Conservation (phyloP, 2,888 invertebrate species). For the Drosophila histrio region DNA sequence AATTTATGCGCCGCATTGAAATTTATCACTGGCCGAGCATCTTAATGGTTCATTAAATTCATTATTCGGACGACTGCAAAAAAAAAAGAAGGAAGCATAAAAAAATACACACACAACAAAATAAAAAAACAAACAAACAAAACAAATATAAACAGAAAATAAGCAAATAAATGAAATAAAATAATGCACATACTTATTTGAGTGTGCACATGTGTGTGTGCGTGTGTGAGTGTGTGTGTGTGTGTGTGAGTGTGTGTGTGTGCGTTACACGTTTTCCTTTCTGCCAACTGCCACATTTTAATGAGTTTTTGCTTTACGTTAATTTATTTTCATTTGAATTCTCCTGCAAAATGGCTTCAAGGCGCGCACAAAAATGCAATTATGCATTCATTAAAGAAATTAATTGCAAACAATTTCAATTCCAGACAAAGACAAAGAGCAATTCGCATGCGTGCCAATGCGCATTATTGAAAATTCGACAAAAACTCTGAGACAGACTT, state of each 20-base stretch:
- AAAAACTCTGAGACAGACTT: conserved; percentile 46
- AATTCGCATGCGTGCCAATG: conserved; percentile 61
- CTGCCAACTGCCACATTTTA: conserved; percentile 66
- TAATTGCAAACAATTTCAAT: conserved; percentile 76
- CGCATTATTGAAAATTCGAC: conserved; percentile 66
- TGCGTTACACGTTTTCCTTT: conserved; percentile 51
- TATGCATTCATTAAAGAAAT: conserved; percentile 80
- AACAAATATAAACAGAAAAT: conserved; percentile 12
- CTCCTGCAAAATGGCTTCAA: conserved; percentile 74
- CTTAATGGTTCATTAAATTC: conserved; percentile 84
- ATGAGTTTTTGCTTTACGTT: conserved; percentile 80
- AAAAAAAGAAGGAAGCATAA: conserved; percentile 41
- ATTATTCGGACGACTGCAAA: conserved; percentile 77
- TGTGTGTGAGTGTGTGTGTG: conserved; percentile 8
- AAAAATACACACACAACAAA: conserved; percentile 19
- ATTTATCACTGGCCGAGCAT: conserved; percentile 82
- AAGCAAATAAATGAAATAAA: conserved; percentile 64
- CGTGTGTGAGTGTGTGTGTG: conserved; percentile 1
- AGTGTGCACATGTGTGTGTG: conserved; percentile 16
- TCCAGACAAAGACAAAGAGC: conserved; percentile 33
- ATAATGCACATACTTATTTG: conserved; percentile 56
- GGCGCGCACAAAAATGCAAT: conserved; percentile 79
- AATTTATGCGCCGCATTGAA: conserved; percentile 80
- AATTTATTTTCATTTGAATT: conserved; percentile 80
- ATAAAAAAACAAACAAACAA: conserved; percentile 10